These are phyloP conservation scores for Oryzias dopingdopingensis DNA, from an alignment of 2,797 vertebrate species.

Conservation along the genomic window DNA sequence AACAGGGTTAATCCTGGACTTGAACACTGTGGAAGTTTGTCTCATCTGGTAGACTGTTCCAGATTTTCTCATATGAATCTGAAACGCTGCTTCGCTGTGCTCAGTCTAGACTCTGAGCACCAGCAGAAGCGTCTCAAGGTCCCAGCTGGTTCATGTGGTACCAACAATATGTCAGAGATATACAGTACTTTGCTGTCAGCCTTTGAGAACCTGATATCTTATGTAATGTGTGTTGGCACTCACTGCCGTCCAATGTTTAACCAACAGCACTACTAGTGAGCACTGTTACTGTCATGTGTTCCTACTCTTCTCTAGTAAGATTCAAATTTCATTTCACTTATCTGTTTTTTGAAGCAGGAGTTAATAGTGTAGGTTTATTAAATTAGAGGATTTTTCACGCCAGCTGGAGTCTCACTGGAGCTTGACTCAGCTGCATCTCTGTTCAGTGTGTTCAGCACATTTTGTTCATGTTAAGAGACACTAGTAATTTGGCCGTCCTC, in stretches of 20 bases:
- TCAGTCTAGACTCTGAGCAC: too few species aligned
- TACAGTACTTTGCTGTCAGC: too few species aligned
- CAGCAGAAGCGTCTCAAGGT: too few species aligned
- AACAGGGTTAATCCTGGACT: too few species aligned
- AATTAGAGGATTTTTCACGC: conserved; percentile 63
- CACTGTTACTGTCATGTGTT: conserved; percentile 39
- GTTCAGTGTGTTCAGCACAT: conserved; percentile 35
- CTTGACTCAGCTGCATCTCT: conserved; percentile 37
- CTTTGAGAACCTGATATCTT: too few species aligned
- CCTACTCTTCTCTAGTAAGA: conserved; percentile 64
- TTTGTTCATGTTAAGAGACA: conserved; percentile 20
- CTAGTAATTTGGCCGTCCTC: conserved; percentile 6
- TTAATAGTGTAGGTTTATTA: conserved; percentile 72
- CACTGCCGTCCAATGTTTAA: conserved; percentile 28
- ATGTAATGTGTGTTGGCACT: too few species aligned
- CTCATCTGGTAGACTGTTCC: too few species aligned
- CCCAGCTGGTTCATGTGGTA: too few species aligned
- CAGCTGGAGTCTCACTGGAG: conserved; percentile 54
- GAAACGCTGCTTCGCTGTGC: too few species aligned
- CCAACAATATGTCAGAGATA: too few species aligned
- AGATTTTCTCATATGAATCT: too few species aligned
- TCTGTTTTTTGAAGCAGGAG: conserved; percentile 67
- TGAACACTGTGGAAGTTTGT: too few species aligned
- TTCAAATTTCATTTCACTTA: conserved; percentile 74
- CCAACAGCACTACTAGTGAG: conserved; percentile 32